A percentile compares a stretch with the other conserved stretches of the same genome.
phyloP scores from a whole-genome alignment of 2,888 invertebrate genomes.

The Empis livida region DNA sequence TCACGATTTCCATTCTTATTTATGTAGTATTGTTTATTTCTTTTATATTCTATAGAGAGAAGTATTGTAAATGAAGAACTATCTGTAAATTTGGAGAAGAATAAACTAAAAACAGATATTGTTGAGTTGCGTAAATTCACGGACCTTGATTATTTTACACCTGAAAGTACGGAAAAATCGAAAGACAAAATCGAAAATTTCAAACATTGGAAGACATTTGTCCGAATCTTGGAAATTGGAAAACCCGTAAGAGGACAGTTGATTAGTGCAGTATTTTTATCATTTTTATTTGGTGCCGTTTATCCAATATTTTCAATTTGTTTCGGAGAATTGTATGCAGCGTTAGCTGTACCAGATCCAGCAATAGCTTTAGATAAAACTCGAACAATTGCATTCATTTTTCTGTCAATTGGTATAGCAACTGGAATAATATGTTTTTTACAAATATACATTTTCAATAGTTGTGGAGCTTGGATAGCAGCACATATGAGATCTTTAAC shows the following conservation, averaged over 20 bases:
- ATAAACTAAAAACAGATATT: no score
- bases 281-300: constrained; percentile 51
- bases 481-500: constrained; percentile 39
- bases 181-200: constrained; percentile 6
- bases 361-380: constrained; percentile 42
- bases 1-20: no score
- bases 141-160: neutral
- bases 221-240: constrained; percentile 42
- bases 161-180: neutral
- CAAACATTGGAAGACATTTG: constrained; percentile 22
- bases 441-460: constrained; percentile 58
- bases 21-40: no score
- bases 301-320: constrained; percentile 64
- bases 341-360: constrained; percentile 29
- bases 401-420: constrained; percentile 47
- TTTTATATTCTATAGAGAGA: no score
- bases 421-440: constrained; percentile 52
- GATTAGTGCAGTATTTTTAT: constrained; percentile 46
- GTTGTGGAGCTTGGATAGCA: constrained; percentile 63
- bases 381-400: constrained; percentile 45
- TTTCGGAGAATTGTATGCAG: constrained; percentile 60
- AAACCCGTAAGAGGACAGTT: constrained; percentile 54
- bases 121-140: no score
- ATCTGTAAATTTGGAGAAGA: no score
- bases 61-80: no score